Percentiles rank a stretch among this genome's conserved stretches.
Evolutionary conservation across 1,140 invertebrate genomes (phyloP).

Genomic region (Eufriesea mexicana): DNA sequence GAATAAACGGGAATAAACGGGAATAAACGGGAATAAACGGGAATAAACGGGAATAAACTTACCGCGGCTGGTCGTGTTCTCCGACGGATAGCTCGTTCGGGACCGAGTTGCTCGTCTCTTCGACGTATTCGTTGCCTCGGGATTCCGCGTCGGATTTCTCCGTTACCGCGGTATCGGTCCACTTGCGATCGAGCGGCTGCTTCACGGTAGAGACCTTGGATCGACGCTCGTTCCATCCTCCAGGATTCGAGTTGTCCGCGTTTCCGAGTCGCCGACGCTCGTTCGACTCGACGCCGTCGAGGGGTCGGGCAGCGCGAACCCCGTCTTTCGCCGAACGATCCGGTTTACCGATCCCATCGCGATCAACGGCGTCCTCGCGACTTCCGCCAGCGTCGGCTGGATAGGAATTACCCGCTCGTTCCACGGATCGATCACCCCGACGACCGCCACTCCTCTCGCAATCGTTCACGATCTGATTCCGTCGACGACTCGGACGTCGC

Average conservation of each 20-base stretch:
- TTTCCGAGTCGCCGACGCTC: conserved; percentile 41
- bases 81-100: not conserved
- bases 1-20: conserved; percentile 16
- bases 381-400: not conserved
- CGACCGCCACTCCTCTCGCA: not conserved
- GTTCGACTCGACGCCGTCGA: conserved; percentile 7
- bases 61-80: not conserved
- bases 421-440: not conserved
- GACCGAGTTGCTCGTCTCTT: not conserved
- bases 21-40: conserved; percentile 16
- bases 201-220: conserved; percentile 10
- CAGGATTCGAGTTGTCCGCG: conserved; percentile 63
- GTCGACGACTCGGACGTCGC: not conserved
- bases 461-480: not conserved
- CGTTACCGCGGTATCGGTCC: not conserved
- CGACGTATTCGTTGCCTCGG: not conserved
- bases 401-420: not conserved
- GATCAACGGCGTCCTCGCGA: not conserved
- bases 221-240: conserved; percentile 50
- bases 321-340: conserved; percentile 35
- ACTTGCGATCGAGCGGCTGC: conserved; percentile 1
- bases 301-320: conserved; percentile 74
- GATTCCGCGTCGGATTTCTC: not conserved
- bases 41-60: conserved; percentile 30
- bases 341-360: not conserved